A percentile compares a stretch with the other conserved stretches of the same genome.
Evolutionary conservation across 2,888 invertebrate genomes (phyloP).

Genomic region (Eilema depressum): DNA sequence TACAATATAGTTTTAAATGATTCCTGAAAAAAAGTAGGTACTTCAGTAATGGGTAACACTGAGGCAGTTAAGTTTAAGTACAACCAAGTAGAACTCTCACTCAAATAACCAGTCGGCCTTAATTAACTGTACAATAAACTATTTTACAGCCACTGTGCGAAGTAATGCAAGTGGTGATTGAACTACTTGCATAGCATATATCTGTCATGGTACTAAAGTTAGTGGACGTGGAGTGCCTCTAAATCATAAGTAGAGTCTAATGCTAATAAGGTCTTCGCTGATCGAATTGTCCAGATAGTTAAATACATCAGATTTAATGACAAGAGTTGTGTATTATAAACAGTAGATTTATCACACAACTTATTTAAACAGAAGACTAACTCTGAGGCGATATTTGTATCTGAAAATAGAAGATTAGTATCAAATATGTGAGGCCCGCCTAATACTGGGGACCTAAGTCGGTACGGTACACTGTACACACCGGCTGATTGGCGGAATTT

Average conservation of each 20-base stretch:
- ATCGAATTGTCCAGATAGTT: constrained; percentile 3
- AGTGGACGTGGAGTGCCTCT: constrained; percentile 19
- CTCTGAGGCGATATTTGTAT: background rate
- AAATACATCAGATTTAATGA: background rate
- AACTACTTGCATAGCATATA: constrained; percentile 52
- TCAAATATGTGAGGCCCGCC: no score
- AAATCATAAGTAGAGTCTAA: constrained; percentile 26
- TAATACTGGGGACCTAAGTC: no score
- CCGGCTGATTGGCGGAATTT: background rate
- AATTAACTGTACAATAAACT: constrained; percentile 58
- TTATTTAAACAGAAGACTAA: background rate
- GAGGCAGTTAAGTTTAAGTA: constrained; percentile 44
- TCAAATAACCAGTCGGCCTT: constrained; percentile 24
- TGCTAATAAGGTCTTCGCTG: constrained; percentile 23
- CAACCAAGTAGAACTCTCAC: constrained; percentile 36
- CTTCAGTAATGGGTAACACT: constrained; percentile 34
- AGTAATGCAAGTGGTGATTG: constrained; percentile 51
- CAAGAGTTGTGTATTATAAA: background rate
- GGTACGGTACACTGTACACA: no score
- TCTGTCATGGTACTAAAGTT: constrained; percentile 54
- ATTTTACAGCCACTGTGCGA: constrained; percentile 58
- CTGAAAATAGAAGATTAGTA: no score
- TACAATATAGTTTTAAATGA: background rate
- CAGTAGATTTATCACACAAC: no score
- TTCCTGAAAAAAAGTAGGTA: background rate